A percentile compares a stretch with the other conserved stretches of the same genome.
Evolutionary conservation across 1,140 invertebrate genomes (phyloP).

Genomic region (Trichomalopsis sarcophagae): DNA sequence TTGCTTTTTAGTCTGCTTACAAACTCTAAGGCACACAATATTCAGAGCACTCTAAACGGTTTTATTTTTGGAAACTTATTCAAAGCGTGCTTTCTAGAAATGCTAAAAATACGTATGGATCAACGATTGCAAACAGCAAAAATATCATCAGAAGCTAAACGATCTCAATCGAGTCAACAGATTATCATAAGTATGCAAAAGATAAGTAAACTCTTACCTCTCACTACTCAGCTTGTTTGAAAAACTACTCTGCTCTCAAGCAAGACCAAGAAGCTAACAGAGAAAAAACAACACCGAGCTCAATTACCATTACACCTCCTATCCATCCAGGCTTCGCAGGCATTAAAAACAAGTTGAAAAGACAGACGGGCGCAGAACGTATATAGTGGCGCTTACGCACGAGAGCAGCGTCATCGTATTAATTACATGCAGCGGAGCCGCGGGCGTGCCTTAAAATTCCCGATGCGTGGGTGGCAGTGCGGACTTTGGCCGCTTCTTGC

Average conservation of each 20-base stretch:
- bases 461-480: conserved; percentile 24
- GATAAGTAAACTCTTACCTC: not conserved
- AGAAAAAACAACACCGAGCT: not conserved
- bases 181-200: too few relatives aligned
- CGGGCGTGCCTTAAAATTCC: conserved; percentile 38
- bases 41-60: too few relatives aligned
- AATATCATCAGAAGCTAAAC: not conserved
- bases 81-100: not conserved
- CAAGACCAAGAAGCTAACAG: not conserved
- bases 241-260: not conserved
- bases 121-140: not conserved
- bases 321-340: not conserved
- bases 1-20: not conserved
- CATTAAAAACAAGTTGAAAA: conserved; percentile 37
- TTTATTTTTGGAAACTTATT: too few relatives aligned
- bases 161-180: too few relatives aligned
- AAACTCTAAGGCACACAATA: not conserved
- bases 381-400: not conserved
- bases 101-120: not conserved
- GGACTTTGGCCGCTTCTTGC: conserved; percentile 45
- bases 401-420: conserved; percentile 41
- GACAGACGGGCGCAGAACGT: not conserved
- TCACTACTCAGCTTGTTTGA: too few relatives aligned
- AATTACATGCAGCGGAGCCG: conserved; percentile 38
- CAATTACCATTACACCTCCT: not conserved